Conservation (phyloP, 2,888 invertebrate genomes). For the Cerceris ruficornis region DNA sequence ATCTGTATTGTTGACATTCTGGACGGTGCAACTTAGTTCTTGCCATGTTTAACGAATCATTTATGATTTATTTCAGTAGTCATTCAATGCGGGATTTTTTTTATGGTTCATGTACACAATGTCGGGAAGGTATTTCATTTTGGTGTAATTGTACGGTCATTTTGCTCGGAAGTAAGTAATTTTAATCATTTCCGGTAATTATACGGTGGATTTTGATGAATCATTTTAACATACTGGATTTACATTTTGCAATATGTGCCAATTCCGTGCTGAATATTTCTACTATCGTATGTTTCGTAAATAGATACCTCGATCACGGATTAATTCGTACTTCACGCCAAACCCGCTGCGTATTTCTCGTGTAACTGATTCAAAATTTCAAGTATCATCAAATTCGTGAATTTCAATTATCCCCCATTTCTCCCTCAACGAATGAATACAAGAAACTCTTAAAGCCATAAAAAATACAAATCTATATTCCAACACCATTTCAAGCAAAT, state of each 20-base stretch:
- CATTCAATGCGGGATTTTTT: neutral
- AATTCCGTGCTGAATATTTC: neutral
- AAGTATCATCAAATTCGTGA: neutral
- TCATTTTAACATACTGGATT: neutral
- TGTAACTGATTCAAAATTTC: neutral
- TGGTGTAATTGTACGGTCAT: no score
- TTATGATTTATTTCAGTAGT: neutral
- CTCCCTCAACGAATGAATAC: no score
- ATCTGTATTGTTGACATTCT: conserved; percentile 26
- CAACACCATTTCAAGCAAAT: neutral
- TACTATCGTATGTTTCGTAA: neutral
- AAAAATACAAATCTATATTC: no score
- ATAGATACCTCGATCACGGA: neutral
- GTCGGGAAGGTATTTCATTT: no score
- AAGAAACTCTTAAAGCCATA: no score
- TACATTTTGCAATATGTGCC: neutral
- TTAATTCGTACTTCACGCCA: neutral
- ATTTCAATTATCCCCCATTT: neutral
- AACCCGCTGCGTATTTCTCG: neutral
- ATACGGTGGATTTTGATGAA: neutral
- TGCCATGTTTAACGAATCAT: neutral
- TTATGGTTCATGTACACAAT: no score
- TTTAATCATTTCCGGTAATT: neutral
- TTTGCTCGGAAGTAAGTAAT: no score
- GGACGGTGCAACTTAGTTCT: conserved; percentile 3